Evolutionary conservation across 1,140 invertebrate genomes (phyloP).

Genomic region (Trachymyrmex septentrionalis): DNA sequence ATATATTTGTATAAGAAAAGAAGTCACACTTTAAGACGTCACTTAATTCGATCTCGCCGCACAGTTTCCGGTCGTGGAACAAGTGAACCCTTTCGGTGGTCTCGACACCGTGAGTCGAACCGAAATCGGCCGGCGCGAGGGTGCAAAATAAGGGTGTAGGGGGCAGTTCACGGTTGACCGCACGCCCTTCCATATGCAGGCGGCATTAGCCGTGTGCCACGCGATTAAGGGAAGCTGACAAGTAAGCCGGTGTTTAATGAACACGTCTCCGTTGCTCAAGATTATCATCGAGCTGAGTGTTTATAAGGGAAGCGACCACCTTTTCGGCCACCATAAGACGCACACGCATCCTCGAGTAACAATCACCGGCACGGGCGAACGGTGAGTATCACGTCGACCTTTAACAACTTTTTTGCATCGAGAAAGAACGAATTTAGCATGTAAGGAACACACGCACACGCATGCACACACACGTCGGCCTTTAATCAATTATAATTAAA

Average conservation of each 20-base stretch:
- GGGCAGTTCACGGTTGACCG: slow-evolving; percentile 72
- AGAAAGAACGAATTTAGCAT: not conserved
- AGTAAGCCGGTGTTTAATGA: slow-evolving; percentile 81
- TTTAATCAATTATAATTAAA: not conserved
- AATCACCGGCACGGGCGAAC: slow-evolving; percentile 61
- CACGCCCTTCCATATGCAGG: slow-evolving; percentile 65
- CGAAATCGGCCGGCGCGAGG: slow-evolving; percentile 63
- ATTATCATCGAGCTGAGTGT: slow-evolving; percentile 67
- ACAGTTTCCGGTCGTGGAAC: not conserved
- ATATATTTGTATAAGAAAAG: not conserved
- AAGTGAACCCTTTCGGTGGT: slow-evolving; percentile 25
- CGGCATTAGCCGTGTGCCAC: slow-evolving; percentile 69
- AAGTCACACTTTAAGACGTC: not conserved
- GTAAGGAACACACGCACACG: not conserved
- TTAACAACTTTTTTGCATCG: slow-evolving; percentile 8
- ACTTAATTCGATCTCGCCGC: not conserved
- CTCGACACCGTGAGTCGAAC: slow-evolving; percentile 26
- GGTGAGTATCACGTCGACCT: slow-evolving; percentile 65
- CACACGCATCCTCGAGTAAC: slow-evolving; percentile 72
- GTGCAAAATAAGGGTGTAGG: slow-evolving; percentile 57
- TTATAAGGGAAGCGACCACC: slow-evolving; percentile 70
- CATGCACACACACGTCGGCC: not conserved
- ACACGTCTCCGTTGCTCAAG: slow-evolving; percentile 80
- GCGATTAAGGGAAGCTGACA: slow-evolving; percentile 72
- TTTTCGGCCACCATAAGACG: slow-evolving; percentile 70